phyloP scores from a whole-genome alignment of 1,140 invertebrate species.

The Harlomillsia oculata region DNA sequence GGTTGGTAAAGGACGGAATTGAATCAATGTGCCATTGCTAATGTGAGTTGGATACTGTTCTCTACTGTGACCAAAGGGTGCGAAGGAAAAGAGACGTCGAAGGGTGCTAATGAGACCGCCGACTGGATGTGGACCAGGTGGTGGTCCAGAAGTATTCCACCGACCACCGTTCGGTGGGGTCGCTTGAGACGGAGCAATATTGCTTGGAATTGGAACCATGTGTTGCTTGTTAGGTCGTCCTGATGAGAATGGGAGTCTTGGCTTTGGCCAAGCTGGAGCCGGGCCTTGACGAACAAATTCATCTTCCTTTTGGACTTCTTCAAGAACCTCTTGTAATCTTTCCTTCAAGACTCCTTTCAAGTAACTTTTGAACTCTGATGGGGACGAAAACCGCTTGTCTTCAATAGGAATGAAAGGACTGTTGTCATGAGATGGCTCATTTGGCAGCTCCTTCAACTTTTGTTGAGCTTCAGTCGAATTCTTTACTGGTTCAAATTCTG shows the following conservation, averaged over 20 bases:
- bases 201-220: not conserved
- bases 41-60: not conserved
- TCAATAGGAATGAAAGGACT: no score
- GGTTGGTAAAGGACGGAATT: not conserved
- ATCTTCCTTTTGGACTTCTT: conserved; percentile 3
- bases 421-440: no score
- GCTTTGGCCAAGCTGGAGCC: not conserved
- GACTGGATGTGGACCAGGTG: not conserved
- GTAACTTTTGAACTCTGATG: conserved; percentile 4
- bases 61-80: not conserved
- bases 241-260: not conserved
- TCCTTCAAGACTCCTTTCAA: conserved; percentile 28
- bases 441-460: no score
- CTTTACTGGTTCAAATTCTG: not conserved
- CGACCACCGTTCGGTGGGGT: not conserved
- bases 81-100: conserved; percentile 16
- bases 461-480: not conserved
- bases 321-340: conserved; percentile 13
- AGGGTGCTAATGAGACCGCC: conserved; percentile 13
- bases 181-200: not conserved
- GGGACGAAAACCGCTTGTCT: no score
- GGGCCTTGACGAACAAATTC: not conserved
- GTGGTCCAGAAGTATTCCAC: not conserved
- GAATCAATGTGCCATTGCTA: not conserved
- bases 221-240: not conserved